phyloP scores from a whole-genome alignment of 2,888 invertebrate species.

The Melieria crassipennis region DNA sequence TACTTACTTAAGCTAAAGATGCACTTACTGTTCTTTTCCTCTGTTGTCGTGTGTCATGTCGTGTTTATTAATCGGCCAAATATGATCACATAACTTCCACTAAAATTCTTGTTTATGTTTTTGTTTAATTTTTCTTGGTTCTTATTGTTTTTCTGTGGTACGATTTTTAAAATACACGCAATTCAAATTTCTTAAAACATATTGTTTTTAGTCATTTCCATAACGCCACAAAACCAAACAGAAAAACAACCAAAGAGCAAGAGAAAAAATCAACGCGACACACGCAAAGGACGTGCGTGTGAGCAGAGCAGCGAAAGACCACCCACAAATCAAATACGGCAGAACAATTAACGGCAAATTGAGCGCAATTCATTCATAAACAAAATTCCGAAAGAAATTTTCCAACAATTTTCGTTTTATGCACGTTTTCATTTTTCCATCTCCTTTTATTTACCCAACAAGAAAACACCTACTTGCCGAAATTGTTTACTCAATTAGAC shows the following conservation, averaged over 20 bases:
- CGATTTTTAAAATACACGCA: too few relatives aligned
- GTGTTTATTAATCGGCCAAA: too few relatives aligned
- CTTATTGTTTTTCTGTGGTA: too few relatives aligned
- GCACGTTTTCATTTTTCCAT: neutral
- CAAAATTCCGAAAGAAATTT: conserved; percentile 29
- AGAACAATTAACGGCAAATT: conserved; percentile 39
- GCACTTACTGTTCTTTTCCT: too few relatives aligned
- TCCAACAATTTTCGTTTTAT: conserved; percentile 13
- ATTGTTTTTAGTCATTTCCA: too few relatives aligned
- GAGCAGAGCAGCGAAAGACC: conserved; percentile 27
- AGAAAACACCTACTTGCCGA: conserved; percentile 45
- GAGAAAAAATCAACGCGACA: conserved; percentile 19
- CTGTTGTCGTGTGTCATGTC: too few relatives aligned
- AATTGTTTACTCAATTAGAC: conserved; percentile 46
- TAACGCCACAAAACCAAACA: too few relatives aligned
- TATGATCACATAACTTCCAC: too few relatives aligned
- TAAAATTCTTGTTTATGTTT: too few relatives aligned
- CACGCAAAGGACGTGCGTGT: neutral
- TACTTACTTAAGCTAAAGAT: too few relatives aligned
- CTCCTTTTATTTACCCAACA: conserved; percentile 39
- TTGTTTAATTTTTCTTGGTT: too few relatives aligned
- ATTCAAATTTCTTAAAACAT: too few relatives aligned
- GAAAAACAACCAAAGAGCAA: neutral
- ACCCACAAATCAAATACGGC: conserved; percentile 35
- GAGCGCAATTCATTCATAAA: conserved; percentile 38